A percentile compares a stretch with the other conserved stretches of the same genome.
These are phyloP conservation scores for Lampropteryx suffumata DNA, from an alignment of 2,888 invertebrate species.

Conservation along the genomic window DNA sequence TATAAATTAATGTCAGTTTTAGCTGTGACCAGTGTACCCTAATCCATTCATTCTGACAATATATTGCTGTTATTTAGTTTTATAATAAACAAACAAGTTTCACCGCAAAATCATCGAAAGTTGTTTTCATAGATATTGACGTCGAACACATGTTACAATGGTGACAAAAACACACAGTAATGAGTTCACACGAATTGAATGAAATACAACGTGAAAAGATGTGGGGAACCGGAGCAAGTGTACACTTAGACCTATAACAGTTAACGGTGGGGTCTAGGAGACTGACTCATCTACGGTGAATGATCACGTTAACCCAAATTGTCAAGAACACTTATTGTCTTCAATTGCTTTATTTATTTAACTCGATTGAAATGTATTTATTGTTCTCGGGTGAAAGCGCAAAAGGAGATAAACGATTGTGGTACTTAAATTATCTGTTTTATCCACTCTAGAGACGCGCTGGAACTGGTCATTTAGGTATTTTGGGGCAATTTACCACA, in stretches of 20 bases:
- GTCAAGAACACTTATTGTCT: conserved; percentile 55
- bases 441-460: background rate
- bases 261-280: conserved; percentile 42
- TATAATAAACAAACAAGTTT: background rate
- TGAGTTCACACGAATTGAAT: conserved; percentile 59
- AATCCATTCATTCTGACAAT: no score
- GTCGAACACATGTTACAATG: conserved; percentile 42
- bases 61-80: background rate
- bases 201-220: conserved; percentile 66
- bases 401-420: conserved; percentile 24
- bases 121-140: conserved; percentile 33
- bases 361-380: conserved; percentile 44
- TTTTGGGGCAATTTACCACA: conserved; percentile 29
- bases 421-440: conserved; percentile 10
- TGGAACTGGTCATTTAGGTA: conserved; percentile 2
- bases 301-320: conserved; percentile 64
- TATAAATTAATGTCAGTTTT: no score
- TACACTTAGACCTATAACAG: conserved; percentile 62
- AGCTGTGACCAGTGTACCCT: no score
- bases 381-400: conserved; percentile 30
- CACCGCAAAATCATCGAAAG: conserved; percentile 19
- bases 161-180: conserved; percentile 50
- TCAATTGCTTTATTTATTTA: conserved; percentile 52
- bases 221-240: conserved; percentile 71
- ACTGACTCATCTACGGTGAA: conserved; percentile 64